Percentiles rank a stretch among this genome's conserved stretches.
phyloP scores from a whole-genome alignment of 2,113 vertebrate species.

The Tiliqua scincoides region DNA sequence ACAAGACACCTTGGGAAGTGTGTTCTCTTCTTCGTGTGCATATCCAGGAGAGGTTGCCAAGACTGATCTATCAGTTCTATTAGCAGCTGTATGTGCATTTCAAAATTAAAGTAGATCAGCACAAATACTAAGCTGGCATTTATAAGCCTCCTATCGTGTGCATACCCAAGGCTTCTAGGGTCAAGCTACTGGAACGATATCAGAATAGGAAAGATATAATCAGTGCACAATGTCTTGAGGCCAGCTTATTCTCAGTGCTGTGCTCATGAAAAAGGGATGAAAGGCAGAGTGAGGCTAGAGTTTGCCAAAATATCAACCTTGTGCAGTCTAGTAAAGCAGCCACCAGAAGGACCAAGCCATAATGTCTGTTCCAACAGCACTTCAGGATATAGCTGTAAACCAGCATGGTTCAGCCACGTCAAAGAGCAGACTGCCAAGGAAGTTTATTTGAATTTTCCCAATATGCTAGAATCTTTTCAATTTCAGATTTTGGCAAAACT shows the following conservation, averaged over 20 bases:
- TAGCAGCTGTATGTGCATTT: neutral
- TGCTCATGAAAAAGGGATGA: accelerated
- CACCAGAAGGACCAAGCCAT: neutral
- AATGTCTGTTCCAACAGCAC: conserved; percentile 7
- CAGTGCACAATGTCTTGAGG: neutral
- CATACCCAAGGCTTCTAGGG: neutral
- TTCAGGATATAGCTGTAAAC: conserved; percentile 14
- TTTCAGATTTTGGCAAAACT: neutral
- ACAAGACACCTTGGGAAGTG: too few species aligned
- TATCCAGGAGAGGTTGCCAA: too few species aligned
- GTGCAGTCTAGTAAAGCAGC: neutral
- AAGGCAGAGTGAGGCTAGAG: neutral
- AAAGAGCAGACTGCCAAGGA: neutral
- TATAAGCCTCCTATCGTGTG: neutral
- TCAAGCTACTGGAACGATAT: neutral
- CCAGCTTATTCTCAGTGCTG: neutral
- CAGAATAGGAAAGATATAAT: neutral
- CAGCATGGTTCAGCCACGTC: neutral
- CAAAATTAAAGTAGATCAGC: neutral
- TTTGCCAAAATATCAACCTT: neutral
- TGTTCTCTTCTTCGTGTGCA: too few species aligned
- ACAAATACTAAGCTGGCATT: neutral
- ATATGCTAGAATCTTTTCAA: neutral
- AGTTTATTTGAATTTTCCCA: neutral
- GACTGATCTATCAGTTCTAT: neutral